phyloP scores from a whole-genome alignment of 1,140 invertebrate genomes.

The Spodoptera litura region DNA sequence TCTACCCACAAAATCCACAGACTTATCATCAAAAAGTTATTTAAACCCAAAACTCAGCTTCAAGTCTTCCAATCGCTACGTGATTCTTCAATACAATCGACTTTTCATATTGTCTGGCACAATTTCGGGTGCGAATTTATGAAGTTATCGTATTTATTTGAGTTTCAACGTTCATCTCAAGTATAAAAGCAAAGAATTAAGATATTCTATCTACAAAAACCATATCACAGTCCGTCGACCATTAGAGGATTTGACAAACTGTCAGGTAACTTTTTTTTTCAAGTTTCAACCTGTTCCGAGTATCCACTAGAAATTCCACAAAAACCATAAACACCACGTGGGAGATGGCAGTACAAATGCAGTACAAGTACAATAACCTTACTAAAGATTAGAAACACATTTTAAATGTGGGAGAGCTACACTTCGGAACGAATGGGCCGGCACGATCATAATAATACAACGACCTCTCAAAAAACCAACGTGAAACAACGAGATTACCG shows the following conservation, averaged over 20 bases:
- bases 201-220: conserved; percentile 70
- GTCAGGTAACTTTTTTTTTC: conserved; percentile 52
- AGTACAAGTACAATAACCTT: background rate
- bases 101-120: background rate
- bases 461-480: too few relatives aligned
- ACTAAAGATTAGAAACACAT: too few relatives aligned
- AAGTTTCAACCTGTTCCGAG: background rate
- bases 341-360: background rate
- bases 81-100: conserved; percentile 9
- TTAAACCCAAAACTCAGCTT: conserved; percentile 32
- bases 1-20: conserved; percentile 37
- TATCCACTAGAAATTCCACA: conserved; percentile 2
- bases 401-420: too few relatives aligned
- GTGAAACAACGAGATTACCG: too few relatives aligned
- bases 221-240: conserved; percentile 73
- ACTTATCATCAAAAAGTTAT: conserved; percentile 54
- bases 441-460: too few relatives aligned
- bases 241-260: conserved; percentile 77
- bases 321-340: conserved; percentile 14
- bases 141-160: conserved; percentile 22
- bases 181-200: conserved; percentile 63
- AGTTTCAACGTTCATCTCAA: conserved; percentile 46
- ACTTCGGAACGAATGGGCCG: too few relatives aligned
- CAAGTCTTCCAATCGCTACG: conserved; percentile 26
- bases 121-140: conserved; percentile 29